Base-by-base conservation (phyloP, 2,797 vertebrate genomes). In the Pangasius sanitwongsei region DNA sequence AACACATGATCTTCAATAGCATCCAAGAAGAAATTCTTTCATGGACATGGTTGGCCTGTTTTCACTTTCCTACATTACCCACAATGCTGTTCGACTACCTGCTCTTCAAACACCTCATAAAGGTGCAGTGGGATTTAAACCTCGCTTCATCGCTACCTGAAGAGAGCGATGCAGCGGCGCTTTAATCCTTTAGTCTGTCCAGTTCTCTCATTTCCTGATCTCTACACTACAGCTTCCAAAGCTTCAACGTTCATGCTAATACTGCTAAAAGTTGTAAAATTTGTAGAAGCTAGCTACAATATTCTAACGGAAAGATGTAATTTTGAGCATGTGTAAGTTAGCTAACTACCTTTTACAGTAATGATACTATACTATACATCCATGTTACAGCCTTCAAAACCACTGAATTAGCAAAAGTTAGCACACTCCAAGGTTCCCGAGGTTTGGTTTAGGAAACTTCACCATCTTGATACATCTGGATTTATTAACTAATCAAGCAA, bases 1-100 rank as follows among this genome's bases (percentile, higher is more conserved):
- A 85, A 69, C 63, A 85, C 63, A 70, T 53, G 83, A 85, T 85
- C 48, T 69, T 13, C 18, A 85, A 69, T 9, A 53, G n/a, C 44
- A 1, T 85, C n/a, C 63, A 28, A 53, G 37, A 85, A 53, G 16
- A 70, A 23, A 69, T 70, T 55, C 81, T 15, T 48, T 63, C 59
- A 44, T 4, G 13, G 59, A 44, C 2, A 16, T 28, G 23, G n/a
- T 65, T 41, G 37, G 37, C 8, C 37, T 63, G 59, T 15, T 83
- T 44, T 83, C 12, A 83, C 59, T 83, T 63, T 63, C 5, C 44
- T n/a, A 28, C 37, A 16, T 65, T 65, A 83, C 59, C 81, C 59
- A 65, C 37, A 83, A 83, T 65, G 37, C 25, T 18, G 81, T 82
- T 61, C 20, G 4, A 28, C 23, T 15, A 34, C 5, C 31, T 83